Evolutionary conservation across 2,797 vertebrate species (phyloP), one percentile per base, ranked within the genome.

Genomic region (Sebastes glaucus): DNA sequence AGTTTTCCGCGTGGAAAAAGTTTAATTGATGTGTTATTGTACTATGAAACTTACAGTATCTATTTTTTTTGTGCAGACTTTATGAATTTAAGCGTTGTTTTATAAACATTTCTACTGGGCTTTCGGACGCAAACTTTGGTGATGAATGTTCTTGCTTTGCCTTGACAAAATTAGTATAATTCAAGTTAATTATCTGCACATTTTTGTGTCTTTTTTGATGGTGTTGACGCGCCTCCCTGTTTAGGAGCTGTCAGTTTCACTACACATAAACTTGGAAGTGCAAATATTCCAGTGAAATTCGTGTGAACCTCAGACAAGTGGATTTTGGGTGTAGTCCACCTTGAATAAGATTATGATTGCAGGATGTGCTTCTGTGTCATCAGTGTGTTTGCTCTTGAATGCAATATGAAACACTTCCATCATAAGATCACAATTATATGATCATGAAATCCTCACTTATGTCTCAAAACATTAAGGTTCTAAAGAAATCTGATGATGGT

Each of bases 261-360:
- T 33, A 11, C 18, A 14, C n/a, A 23, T 49, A 2, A 14, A 38
- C 68, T 42, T 53, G 63, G 13, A 74, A 61, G 33, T 77, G 30
- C 11, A 72, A 38, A 72, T 74, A 71, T 84, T 77, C 25, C 64
- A 35, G 60, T 6, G 71, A 56, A 72, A 79, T 72, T 68, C 65
- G 22, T 62, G n/a, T 72, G n/a, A 71, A 38, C 22, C 35, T 38
- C 49, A 59, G 56, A 60, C 4, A 30, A 52, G 62, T 82, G 30
- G 16, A 67, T 69, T 5, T 4, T 87, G 85, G 80, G 81, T 90
- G 88, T 82, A 77, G 85, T 88, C 87, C 74, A 87, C 30, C 53
- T 76, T 20, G 60, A 82, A 38, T 18, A 28, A 28, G 53, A 55
- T 25, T n/a, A 22, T 70, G 57, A 38, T 42, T 60, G 53, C 11